Conservation (phyloP, 2,888 invertebrate species). For the Chirona hameri region DNA sequence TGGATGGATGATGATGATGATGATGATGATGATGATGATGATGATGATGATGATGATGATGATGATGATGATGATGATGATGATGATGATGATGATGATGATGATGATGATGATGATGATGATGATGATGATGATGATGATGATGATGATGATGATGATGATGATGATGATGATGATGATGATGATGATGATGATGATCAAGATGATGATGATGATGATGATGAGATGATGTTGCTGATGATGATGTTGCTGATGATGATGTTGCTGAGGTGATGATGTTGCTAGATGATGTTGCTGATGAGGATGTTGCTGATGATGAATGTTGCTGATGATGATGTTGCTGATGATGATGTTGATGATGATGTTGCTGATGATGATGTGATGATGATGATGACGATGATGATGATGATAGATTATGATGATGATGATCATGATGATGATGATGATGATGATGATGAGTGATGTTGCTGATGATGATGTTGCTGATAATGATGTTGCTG, state of each 20-base stretch:
- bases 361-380: too few species aligned
- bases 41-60: slow-evolving; percentile 22
- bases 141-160: slow-evolving; percentile 22
- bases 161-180: slow-evolving; percentile 22
- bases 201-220: slow-evolving; percentile 11
- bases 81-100: slow-evolving; percentile 22
- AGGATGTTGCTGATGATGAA: too few species aligned
- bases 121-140: slow-evolving; percentile 22
- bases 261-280: too few species aligned
- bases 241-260: too few species aligned
- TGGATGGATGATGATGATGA: too few species aligned
- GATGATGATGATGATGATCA: slow-evolving; percentile 12
- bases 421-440: background rate
- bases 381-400: too few species aligned
- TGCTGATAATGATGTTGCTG: too few species aligned
- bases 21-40: slow-evolving; percentile 22
- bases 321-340: too few species aligned
- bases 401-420: background rate
- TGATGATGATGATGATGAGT: background rate
- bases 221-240: too few species aligned
- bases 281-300: too few species aligned
- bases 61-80: slow-evolving; percentile 22
- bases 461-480: too few species aligned
- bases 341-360: too few species aligned
- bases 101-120: slow-evolving; percentile 22